Evolutionary conservation across 92 coral and sea anemone species (phyloP), one percentile per base, ranked within the genome.

Genomic region (Palythoa heliodiscus): DNA sequence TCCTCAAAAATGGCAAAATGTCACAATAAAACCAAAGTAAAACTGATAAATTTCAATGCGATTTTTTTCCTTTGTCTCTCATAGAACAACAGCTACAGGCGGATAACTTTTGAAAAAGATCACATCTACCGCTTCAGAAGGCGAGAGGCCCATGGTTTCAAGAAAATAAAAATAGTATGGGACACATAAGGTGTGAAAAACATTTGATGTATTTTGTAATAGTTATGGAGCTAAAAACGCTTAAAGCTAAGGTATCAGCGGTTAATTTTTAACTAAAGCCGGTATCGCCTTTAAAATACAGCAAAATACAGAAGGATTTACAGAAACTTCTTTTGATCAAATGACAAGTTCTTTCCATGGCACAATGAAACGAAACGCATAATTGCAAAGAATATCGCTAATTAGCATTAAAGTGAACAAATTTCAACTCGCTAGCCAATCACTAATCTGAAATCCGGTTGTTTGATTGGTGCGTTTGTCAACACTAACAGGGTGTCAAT

Each of bases 341-440:
- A 13, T 43, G 20, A 85, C 24, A 84, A 82, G 82, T 90, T 94
- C 98, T 90, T 92, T 87, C 89, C 77, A 90, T 91, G 87, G 25
- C 60, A 52, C 43, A 84, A 76, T 70, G 77, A 85, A 80, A 77
- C 93, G 89, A 73, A 86, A 88, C 75, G 89, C 92, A 89, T 94
- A 92, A 94, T 94, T 94, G 95, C 88, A 86, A 92, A 88, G 93
- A 93, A 92, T 93, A 90, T 92, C 71, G 91, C 82, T 94, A 94
- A 94, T 94, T 94, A 94, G 98, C 98, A 94, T 93, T 90, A 87
- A 88, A 90, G 90, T 92, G 89, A 92, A 94, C 95, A 94, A 93
- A 92, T 92, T 94, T 94, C 73, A 84, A 90, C 82, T 87, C 87
- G 38, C 38, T 24, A 68, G 66, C 98, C 98, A 94, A 94, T 94